Evolutionary conservation across 2,113 vertebrate species (phyloP).

Genomic region (Cryptotis parvus): DNA sequence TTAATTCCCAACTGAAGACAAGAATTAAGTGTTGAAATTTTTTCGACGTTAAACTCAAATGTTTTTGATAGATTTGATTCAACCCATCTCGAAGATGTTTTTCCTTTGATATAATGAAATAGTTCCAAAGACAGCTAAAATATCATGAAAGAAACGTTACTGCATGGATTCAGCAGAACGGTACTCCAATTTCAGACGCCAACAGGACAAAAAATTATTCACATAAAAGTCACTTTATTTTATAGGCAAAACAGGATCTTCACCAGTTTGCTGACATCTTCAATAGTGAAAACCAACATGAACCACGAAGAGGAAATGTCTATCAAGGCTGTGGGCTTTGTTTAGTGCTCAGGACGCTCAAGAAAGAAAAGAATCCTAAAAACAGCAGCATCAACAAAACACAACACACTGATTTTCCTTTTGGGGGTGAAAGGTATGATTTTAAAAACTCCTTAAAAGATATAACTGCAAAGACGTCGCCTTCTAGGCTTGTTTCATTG

Average conservation of each 20-base stretch:
- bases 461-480: constrained; percentile 8
- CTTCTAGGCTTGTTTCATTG: constrained; percentile 64
- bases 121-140: constrained; percentile 15
- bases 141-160: constrained; percentile 34
- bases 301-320: constrained; percentile 78
- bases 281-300: constrained; percentile 80
- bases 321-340: constrained; percentile 66
- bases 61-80: neutral
- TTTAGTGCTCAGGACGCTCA: constrained; percentile 64
- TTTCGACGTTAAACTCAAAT: neutral
- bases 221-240: constrained; percentile 81
- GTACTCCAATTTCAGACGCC: constrained; percentile 17
- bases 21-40: neutral
- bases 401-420: neutral
- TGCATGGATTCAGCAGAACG: constrained; percentile 34
- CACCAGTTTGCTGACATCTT: constrained; percentile 74
- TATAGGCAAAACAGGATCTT: constrained; percentile 79
- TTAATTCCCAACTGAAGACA: neutral
- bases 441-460: constrained; percentile 25
- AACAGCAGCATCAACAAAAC: neutral
- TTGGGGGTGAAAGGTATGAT: constrained; percentile 4
- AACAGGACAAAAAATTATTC: constrained; percentile 51
- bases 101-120: neutral
- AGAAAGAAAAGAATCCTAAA: constrained; percentile 69
- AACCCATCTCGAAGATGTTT: neutral